Evolutionary conservation across 2,888 invertebrate species (phyloP).

Genomic region (Lasioglossum marginatum): DNA sequence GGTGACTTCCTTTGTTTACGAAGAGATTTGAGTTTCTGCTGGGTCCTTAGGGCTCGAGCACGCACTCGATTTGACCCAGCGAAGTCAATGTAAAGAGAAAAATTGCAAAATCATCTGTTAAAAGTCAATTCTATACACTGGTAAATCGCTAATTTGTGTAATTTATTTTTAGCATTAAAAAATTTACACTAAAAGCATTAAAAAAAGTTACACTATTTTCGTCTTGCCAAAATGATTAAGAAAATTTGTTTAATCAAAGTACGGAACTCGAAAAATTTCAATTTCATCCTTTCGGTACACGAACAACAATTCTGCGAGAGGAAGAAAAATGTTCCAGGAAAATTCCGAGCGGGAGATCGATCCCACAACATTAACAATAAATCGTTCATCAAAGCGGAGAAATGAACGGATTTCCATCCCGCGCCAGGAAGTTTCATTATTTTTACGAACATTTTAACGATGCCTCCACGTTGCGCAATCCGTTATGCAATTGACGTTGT

Average conservation of each 20-base stretch:
- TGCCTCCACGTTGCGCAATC: constrained; percentile 9
- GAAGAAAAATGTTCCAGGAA: background rate
- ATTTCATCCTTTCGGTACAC: background rate
- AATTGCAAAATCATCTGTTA: background rate
- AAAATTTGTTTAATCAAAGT: background rate
- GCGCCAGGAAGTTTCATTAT: constrained; percentile 9
- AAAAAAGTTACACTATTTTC: no score
- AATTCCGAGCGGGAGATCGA: background rate
- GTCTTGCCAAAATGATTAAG: background rate
- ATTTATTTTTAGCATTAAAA: background rate
- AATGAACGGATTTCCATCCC: background rate
- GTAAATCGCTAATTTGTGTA: background rate
- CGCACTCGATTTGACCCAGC: background rate
- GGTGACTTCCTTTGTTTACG: background rate
- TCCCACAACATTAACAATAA: background rate
- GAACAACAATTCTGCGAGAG: background rate
- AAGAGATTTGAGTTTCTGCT: background rate
- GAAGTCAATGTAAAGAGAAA: background rate
- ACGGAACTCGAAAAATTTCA: background rate
- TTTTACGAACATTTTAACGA: constrained; percentile 4
- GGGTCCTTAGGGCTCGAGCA: constrained; percentile 3
- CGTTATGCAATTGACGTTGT: constrained; percentile 25
- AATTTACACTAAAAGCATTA: no score
- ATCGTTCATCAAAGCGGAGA: background rate
- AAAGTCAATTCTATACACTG: background rate